Evolutionary conservation across 2,888 invertebrate genomes (phyloP), one percentile per base, ranked within the genome.

Genomic region (Capitulum mitella): DNA sequence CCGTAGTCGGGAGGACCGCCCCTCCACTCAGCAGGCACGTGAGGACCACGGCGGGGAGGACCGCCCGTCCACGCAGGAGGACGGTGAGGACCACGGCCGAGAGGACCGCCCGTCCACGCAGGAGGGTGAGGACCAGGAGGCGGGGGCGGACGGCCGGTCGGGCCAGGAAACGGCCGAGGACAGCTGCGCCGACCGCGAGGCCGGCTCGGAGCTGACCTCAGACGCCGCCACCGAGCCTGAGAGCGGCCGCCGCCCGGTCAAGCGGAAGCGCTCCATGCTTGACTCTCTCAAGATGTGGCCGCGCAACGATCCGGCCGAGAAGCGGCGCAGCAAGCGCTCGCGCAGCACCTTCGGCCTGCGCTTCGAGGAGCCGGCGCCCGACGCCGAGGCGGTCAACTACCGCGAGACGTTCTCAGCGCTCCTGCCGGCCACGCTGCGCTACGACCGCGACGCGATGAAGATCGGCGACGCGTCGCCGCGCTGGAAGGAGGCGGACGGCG

Each of bases 281-380:
- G 75, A 75, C 19, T n/a, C 46, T 8, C 46, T 75, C 2, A 75
- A 75, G 46, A 75, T 75, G 75, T 75, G 75, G 75, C 75, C 75
- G 26, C 75, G 75, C 46, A 75, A 75, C 29, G 75, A 75, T 22
- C 75, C 75, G n/a, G 75, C 75, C 29, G 75, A 75, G 43, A 75
- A 75, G 43, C 75, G 75, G 16, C 75, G 75, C 43, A 75, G 75
- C 29, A 75, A 75, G 75, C 75, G 75, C 10, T 29, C 43, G 43
- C 75, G 75, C 43, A 46, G 29, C n/a, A 29, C 75, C 29, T 43
- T 43, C 43, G 75, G 43, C 40, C 46, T 75, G 43, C 43, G 46
- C 43, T 75, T 5, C 75, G 75, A 75, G 43, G 75, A 75, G 46
- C 29, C 46, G 29, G n/a, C 29, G 12, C 22, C n/a, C 19, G 43